Evolutionary conservation across 2,113 vertebrate species (phyloP).

Genomic region (Daphoenositta chrysoptera): DNA sequence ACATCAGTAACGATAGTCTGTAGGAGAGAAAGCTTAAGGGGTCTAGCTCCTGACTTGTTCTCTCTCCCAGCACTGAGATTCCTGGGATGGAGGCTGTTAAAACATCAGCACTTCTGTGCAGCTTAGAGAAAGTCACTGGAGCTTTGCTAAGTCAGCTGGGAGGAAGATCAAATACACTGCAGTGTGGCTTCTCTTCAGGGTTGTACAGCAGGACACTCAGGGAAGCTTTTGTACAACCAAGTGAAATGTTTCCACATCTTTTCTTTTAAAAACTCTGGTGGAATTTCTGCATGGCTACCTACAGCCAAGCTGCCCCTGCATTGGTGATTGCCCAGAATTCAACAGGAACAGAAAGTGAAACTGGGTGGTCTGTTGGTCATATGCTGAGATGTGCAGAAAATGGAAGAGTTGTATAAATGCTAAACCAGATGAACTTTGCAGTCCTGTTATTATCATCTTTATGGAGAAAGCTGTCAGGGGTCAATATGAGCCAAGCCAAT

Average conservation of each 20-base stretch:
- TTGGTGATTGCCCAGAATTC: neutral
- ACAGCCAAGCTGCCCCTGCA: neutral
- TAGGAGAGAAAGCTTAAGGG: neutral
- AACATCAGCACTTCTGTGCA: neutral
- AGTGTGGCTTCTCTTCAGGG: neutral
- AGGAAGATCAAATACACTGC: neutral
- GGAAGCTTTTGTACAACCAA: neutral
- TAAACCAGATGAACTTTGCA: neutral
- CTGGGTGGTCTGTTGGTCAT: neutral
- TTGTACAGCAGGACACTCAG: neutral
- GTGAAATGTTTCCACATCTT: neutral
- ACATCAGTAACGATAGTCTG: neutral
- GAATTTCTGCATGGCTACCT: neutral
- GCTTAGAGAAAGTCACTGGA: neutral
- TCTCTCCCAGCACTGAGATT: neutral
- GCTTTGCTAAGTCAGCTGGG: neutral
- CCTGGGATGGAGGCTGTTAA: neutral
- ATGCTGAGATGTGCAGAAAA: neutral
- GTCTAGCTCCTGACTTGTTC: neutral
- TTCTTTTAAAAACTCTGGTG: neutral
- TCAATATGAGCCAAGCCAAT: neutral
- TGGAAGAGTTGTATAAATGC: neutral
- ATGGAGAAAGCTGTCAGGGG: neutral
- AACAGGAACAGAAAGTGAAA: conserved; percentile 48
- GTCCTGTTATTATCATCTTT: neutral